phyloP scores from a whole-genome alignment of 2,113 vertebrate genomes.

The Toxotes jaculatrix region DNA sequence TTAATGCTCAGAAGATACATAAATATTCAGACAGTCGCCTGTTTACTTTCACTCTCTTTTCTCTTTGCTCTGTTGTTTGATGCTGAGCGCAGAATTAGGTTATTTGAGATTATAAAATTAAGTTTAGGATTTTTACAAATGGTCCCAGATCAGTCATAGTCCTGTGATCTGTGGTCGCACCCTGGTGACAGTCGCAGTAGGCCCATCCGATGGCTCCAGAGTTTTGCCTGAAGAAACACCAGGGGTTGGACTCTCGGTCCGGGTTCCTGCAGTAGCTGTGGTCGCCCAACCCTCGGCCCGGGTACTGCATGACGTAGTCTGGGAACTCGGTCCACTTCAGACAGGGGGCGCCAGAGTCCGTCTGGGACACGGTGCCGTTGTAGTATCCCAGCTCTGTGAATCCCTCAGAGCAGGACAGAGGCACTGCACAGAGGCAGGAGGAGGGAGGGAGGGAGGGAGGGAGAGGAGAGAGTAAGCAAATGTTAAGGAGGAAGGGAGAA shows the following conservation, averaged over 20 bases:
- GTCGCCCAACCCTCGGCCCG: slow-evolving; percentile 89
- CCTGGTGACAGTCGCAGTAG: slow-evolving; percentile 92
- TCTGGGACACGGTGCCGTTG: slow-evolving; percentile 89
- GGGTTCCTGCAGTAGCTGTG: slow-evolving; percentile 94
- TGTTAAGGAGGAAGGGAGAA: slow-evolving; percentile 35
- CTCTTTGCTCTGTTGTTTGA: too few relatives aligned
- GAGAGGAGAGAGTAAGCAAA: neutral
- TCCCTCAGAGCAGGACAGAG: slow-evolving; percentile 85
- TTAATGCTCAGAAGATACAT: neutral
- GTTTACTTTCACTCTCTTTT: neutral
- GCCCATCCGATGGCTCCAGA: slow-evolving; percentile 91
- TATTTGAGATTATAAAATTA: too few relatives aligned
- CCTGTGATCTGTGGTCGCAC: slow-evolving; percentile 62
- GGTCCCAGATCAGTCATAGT: neutral
- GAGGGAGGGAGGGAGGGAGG: neutral
- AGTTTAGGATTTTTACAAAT: neutral
- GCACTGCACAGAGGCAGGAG: slow-evolving; percentile 72
- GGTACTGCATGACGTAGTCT: slow-evolving; percentile 93
- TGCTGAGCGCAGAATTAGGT: too few relatives aligned
- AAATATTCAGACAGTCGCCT: neutral
- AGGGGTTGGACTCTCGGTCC: slow-evolving; percentile 87
- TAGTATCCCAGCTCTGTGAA: slow-evolving; percentile 89
- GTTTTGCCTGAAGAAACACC: slow-evolving; percentile 93
- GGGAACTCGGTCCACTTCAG: slow-evolving; percentile 93
- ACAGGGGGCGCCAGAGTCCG: slow-evolving; percentile 87